These are phyloP conservation scores for Drosophila macrospina DNA, from an alignment of 2,888 invertebrate genomes.

Conservation along the genomic window DNA sequence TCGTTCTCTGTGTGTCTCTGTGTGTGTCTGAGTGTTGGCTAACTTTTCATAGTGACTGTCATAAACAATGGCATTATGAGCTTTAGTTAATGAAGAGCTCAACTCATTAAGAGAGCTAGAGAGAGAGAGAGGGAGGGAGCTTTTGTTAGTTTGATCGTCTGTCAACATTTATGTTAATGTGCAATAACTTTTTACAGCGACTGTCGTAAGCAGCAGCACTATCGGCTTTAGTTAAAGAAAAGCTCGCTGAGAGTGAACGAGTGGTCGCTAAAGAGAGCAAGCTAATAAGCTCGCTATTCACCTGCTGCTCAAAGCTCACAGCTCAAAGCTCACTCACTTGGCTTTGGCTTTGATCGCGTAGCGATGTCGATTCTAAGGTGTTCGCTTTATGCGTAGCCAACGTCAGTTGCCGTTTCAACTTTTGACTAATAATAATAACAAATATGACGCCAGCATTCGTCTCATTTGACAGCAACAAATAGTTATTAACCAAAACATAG, in stretches of 20 bases:
- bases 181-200: not conserved
- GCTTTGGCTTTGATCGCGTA: slow-evolving; percentile 24
- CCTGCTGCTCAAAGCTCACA: slow-evolving; percentile 33
- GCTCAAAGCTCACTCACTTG: slow-evolving; percentile 32
- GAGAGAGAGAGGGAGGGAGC: not conserved
- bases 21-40: not conserved
- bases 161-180: not conserved
- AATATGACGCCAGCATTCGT: slow-evolving; percentile 55
- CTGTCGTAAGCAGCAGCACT: slow-evolving; percentile 1
- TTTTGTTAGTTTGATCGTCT: not conserved
- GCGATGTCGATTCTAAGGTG: slow-evolving; percentile 60
- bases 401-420: slow-evolving; percentile 64
- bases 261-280: not conserved
- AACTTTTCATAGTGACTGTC: slow-evolving; percentile 27
- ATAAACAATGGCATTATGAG: slow-evolving; percentile 29
- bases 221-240: slow-evolving; percentile 8
- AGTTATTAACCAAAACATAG: slow-evolving; percentile 10
- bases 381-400: slow-evolving; percentile 58
- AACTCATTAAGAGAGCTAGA: not conserved
- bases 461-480: slow-evolving; percentile 45
- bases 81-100: slow-evolving; percentile 31
- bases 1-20: not conserved
- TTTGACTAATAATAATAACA: slow-evolving; percentile 72
- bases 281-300: slow-evolving; percentile 18
- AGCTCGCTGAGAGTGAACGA: not conserved